phyloP scores from a whole-genome alignment of 1,140 invertebrate species.

The Hycleus cichorii region DNA sequence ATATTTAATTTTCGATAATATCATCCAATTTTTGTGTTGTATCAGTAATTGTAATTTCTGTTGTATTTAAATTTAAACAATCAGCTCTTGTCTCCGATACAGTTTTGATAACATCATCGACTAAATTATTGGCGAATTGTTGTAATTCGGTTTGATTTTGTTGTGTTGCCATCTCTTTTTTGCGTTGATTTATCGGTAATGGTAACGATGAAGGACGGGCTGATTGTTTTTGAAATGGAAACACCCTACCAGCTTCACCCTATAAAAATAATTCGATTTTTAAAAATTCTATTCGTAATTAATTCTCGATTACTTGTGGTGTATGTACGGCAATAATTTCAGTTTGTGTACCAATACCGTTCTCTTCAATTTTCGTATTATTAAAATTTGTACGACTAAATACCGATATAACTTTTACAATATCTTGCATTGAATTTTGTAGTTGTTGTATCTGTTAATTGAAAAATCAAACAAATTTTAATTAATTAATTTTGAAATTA shows the following conservation, averaged over 20 bases:
- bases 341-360: constrained; percentile 62
- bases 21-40: background rate
- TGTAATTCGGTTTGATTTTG: constrained; percentile 28
- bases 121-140: constrained; percentile 36
- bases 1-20: too few relatives aligned
- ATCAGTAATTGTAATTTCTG: constrained; percentile 27
- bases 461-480: too few relatives aligned
- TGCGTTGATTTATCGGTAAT: constrained; percentile 31
- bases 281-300: background rate
- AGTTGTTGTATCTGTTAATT: constrained; percentile 58
- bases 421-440: constrained; percentile 67
- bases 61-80: constrained; percentile 16
- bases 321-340: constrained; percentile 69
- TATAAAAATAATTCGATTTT: constrained; percentile 3
- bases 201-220: constrained; percentile 38
- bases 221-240: constrained; percentile 39
- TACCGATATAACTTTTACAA: constrained; percentile 58
- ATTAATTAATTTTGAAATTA: background rate
- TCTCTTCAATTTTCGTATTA: constrained; percentile 40
- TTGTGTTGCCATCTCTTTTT: constrained; percentile 26
- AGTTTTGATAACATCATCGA: constrained; percentile 38
- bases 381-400: constrained; percentile 45
- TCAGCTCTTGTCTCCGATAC: constrained; percentile 34
- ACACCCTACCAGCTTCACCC: constrained; percentile 37
- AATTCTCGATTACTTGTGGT: constrained; percentile 47